Percentiles rank a stretch among this genome's conserved stretches.
These are phyloP conservation scores for Cryptus armator DNA, from an alignment of 2,888 invertebrate genomes.

Conservation along the genomic window DNA sequence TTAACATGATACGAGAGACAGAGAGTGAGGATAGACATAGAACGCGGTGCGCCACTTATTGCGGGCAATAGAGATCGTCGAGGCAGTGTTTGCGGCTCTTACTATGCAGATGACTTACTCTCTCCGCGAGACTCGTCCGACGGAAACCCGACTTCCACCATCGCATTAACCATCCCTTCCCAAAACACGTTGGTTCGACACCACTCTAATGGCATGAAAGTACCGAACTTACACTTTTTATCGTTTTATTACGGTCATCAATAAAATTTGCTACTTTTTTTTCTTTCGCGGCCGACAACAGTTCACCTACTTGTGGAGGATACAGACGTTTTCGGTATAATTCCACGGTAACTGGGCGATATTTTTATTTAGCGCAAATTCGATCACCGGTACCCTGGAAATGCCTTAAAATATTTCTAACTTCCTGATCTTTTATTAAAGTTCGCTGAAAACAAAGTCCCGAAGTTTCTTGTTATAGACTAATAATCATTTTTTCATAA, in stretches of 20 bases:
- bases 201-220: neutral
- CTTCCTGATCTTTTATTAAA: too few species aligned
- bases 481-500: too few species aligned
- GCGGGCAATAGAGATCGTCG: conserved; percentile 47
- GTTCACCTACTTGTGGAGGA: neutral
- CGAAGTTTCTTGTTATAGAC: too few species aligned
- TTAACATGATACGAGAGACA: conserved; percentile 60
- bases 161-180: neutral
- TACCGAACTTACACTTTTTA: neutral
- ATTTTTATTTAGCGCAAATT: neutral
- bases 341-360: neutral
- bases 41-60: conserved; percentile 41
- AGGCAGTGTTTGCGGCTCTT: conserved; percentile 7
- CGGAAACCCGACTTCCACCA: conserved; percentile 2
- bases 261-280: neutral
- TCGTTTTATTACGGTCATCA: neutral
- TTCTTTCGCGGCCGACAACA: neutral
- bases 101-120: conserved; percentile 61
- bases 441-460: too few species aligned
- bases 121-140: conserved; percentile 5
- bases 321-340: neutral
- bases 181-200: neutral
- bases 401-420: too few species aligned
- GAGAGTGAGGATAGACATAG: conserved; percentile 25
- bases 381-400: neutral